Evolutionary conservation across 2,888 invertebrate genomes (phyloP).

Genomic region (Automeris io): DNA sequence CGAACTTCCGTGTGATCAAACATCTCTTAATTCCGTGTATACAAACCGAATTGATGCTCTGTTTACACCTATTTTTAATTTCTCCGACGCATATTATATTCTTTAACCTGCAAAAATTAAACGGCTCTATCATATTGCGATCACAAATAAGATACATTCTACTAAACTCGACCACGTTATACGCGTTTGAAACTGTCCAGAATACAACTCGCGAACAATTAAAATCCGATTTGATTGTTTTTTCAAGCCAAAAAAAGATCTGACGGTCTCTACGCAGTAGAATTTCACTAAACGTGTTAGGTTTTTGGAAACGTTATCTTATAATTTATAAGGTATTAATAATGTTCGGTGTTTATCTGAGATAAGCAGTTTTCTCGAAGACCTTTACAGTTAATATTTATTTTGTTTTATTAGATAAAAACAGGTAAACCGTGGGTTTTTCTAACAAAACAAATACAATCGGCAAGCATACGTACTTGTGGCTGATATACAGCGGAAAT

Average conservation of each 20-base stretch:
- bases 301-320: neutral
- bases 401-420: neutral
- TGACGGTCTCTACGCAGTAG: conserved; percentile 27
- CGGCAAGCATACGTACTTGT: neutral
- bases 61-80: conserved; percentile 45
- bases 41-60: conserved; percentile 27
- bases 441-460: neutral
- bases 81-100: conserved; percentile 27
- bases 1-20: conserved; percentile 2
- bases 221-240: conserved; percentile 51
- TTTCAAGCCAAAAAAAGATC: conserved; percentile 48
- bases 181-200: conserved; percentile 43
- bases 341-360: neutral
- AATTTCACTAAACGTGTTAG: neutral
- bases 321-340: neutral
- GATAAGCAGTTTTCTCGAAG: neutral
- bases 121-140: neutral
- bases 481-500: neutral
- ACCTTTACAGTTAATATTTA: neutral
- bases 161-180: conserved; percentile 14
- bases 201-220: conserved; percentile 50
- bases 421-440: conserved; percentile 3
- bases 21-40: conserved; percentile 17
- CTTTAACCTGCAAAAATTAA: conserved; percentile 6
- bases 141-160: neutral